Evolutionary conservation across 23 tunicate genomes (phyloP).

Genomic region (Ascidia mentula): DNA sequence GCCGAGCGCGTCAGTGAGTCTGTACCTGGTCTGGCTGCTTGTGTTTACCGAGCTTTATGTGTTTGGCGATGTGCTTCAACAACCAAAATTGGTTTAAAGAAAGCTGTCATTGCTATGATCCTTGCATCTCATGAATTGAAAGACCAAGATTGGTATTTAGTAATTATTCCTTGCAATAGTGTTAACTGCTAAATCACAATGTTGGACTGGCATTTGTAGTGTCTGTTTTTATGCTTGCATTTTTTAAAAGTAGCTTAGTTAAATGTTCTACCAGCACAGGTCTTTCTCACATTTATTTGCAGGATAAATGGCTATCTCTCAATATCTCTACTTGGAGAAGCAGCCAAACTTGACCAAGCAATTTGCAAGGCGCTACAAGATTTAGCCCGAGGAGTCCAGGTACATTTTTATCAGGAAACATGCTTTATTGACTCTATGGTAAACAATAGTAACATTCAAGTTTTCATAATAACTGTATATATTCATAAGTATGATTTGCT

Average conservation of each 20-base stretch:
- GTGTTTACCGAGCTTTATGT: slow-evolving; percentile 53
- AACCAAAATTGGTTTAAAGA: slow-evolving; percentile 53
- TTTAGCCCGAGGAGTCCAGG: slow-evolving; percentile 63
- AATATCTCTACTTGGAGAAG: slow-evolving; percentile 70
- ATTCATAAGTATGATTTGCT: too few relatives aligned
- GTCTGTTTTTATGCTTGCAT: not conserved
- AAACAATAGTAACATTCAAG: too few relatives aligned
- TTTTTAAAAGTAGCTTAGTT: not conserved
- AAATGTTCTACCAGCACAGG: not conserved
- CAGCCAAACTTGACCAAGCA: slow-evolving; percentile 42
- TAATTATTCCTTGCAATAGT: not conserved
- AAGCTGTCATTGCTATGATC: slow-evolving; percentile 47
- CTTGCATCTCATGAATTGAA: slow-evolving; percentile 57
- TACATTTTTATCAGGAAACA: too few relatives aligned
- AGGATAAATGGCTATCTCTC: slow-evolving; percentile 64
- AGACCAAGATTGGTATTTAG: slow-evolving; percentile 63
- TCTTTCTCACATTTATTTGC: not conserved
- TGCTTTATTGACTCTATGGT: too few relatives aligned
- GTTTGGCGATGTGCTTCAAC: slow-evolving; percentile 51
- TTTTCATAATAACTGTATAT: too few relatives aligned
- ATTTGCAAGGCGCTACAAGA: slow-evolving; percentile 59
- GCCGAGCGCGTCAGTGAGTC: slow-evolving; percentile 18
- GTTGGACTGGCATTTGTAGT: not conserved
- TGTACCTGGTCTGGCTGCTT: slow-evolving; percentile 65
- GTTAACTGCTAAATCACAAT: not conserved